These are phyloP conservation scores for Marronus borbonicus DNA, from an alignment of 2,888 invertebrate genomes.

Conservation along the genomic window DNA sequence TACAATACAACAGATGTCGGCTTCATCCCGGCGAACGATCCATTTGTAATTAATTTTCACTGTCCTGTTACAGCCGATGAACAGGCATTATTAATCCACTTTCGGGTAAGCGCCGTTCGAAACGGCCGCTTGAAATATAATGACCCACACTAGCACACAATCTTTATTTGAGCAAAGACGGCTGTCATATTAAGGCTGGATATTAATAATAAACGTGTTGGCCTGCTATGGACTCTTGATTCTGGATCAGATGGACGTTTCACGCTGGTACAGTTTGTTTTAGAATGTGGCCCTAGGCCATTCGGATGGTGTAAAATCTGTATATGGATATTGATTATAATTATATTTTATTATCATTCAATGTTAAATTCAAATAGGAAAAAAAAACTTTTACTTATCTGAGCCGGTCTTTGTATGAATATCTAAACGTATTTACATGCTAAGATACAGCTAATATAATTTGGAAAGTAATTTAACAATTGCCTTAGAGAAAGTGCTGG, in stretches of 20 bases:
- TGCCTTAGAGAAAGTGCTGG: too few species aligned
- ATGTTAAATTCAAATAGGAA: not conserved
- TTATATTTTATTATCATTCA: conserved; percentile 6
- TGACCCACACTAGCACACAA: conserved; percentile 58
- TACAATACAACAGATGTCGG: conserved; percentile 48
- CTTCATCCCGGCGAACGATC: conserved; percentile 59
- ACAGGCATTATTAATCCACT: conserved; percentile 63
- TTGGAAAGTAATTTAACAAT: too few species aligned
- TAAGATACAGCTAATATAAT: too few species aligned
- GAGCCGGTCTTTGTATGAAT: too few species aligned
- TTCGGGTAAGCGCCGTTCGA: conserved; percentile 58
- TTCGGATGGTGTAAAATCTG: not conserved
- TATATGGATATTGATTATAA: conserved; percentile 10
- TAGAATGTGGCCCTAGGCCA: not conserved
- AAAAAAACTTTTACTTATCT: not conserved
- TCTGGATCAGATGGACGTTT: conserved; percentile 2
- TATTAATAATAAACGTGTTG: conserved; percentile 49
- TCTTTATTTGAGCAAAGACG: conserved; percentile 58
- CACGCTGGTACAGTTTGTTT: conserved; percentile 6
- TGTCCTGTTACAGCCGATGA: conserved; percentile 63
- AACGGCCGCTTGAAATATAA: conserved; percentile 60
- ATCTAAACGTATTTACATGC: too few species aligned
- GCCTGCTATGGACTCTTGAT: conserved; percentile 23
- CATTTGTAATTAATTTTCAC: conserved; percentile 66
- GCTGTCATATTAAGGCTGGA: conserved; percentile 56